Evolutionary conservation across 2,113 vertebrate genomes (phyloP), one percentile per base, ranked within the genome.

Genomic region (Manacus vitellinus): DNA sequence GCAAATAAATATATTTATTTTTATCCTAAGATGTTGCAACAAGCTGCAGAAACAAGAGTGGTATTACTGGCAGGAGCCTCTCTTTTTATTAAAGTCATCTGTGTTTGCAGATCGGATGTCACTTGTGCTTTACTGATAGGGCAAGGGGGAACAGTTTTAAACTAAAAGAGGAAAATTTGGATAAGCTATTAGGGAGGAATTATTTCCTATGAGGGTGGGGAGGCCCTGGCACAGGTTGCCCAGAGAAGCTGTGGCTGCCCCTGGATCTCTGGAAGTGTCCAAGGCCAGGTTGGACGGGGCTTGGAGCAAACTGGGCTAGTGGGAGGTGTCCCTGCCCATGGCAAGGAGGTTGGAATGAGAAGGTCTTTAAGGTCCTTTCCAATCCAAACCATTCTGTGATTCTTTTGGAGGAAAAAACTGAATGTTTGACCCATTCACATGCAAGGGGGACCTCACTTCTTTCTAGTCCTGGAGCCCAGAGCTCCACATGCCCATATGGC

Each of bases 401-500:
- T 56, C 30, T 85, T 72, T 84, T 12, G 19, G 33, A 58, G 33
- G 59, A n/a, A 51, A 88, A 47, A 22, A 28, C 43, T 63, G 52
- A 55, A 74, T 33, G 12, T 58, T 52, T 91, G 47, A 85, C 35
- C 31, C 46, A 43, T 68, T 74, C 6, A 6, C 3, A 4, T 9
- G 31, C 56, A 66, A 77, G n/a, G 27, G 8, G 30, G 24, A 66
- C 27, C 19, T 88, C 55, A 9, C 10, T 83, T 82, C 39, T 56
- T 44, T 56, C 55, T 37, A 20, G 51, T 30, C 37, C 14, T 3
- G 2, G 51, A 49, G 21, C 16, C 52, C 76, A 78, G 41, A 37
- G 19, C 25, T 93, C 47, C 51, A 19, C 1, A 0, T 54, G 47
- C 31, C 35, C 1, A 0, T 76, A 31, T 0, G 0, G 75, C 54